Evolutionary conservation across 2,888 invertebrate species (phyloP), one percentile per base, ranked within the genome.

Genomic region (Leucophenga maculata): DNA sequence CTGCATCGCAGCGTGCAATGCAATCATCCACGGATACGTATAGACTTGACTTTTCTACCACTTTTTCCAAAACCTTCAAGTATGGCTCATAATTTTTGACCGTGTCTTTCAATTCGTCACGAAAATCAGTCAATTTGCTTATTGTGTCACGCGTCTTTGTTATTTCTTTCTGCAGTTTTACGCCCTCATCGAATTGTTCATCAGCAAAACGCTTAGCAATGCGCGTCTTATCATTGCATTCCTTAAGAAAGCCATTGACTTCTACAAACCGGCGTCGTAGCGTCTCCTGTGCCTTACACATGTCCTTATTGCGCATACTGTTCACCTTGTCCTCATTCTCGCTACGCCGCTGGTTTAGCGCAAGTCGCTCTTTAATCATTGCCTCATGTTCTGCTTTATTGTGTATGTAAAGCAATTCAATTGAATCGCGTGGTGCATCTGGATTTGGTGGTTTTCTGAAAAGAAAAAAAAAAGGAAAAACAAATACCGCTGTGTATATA

Each of bases 1-100:
- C 64, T 0, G 88, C 89, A 83, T 89, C 89, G 68, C 87, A 87
- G 0, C 87, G 83, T 71, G 85, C 86, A 54, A 87, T 86, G 65
- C 88, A 87, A 72, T 89, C 89, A 32, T 88, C 86, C 0, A 86
- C 77, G 0, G 88, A 86, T 1, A 78, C 78, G 69, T 83, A 86
- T 11, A 85, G 82, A 67, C 86, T 85, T 0, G 83, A 84, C 22
- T 80, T 74, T 9, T 77, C 64, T 1, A 89, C 86, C 6, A 87
- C 88, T 22, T 87, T 83, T 14, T 87, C 71, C 1, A 89, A 76
- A 0, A 88, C 86, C 1, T 69, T 71, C 70, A 88, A 88, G 68
- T 88, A 89, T 0, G 86, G 86, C 52, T 86, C 79, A 48, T 87
- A 85, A 31, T 88, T 79, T 6, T 80, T 69, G 0, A 88, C 86